Evolutionary conservation across 1,140 invertebrate genomes (phyloP), one percentile per base, ranked within the genome.

Genomic region (Drosophila equinoxialis): DNA sequence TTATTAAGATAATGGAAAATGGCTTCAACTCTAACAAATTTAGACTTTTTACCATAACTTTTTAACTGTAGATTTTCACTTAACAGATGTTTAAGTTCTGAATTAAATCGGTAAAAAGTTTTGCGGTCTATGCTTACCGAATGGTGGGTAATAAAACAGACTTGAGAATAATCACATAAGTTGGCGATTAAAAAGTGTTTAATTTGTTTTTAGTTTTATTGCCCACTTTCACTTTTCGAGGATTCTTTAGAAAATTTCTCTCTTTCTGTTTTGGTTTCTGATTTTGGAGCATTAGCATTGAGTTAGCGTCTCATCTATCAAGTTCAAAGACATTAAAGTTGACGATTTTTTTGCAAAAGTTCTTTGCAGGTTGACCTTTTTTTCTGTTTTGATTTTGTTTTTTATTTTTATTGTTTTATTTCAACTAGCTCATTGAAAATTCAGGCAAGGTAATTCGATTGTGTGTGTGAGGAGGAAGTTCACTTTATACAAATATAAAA

Each of bases 381-480:
- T 70, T 35, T 57, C 23, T 17, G 54, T 48, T 54, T 48, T 26
- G 35, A 20, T 58, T 58, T 58, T 42, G 11, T 14, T 41, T 45
- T 33, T n/a, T n/a, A n/a, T n/a, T n/a, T 51, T 51, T 59, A n/a
- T 13, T 48, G n/a, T 59, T 10, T 63, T 58, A 33, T 33, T 41
- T n/a, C 20, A 33, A 60, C 37, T 65, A 63, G 35, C 42, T 60
- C 65, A 48, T 55, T 63, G 51, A 67, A 39, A 41, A 66, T 41
- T 11, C 54, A 72, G 68, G 69, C 68, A 66, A 67, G 37, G 30
- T 64, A 76, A 69, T 66, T 65, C 55, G 64, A 37, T 45, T 65
- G 55, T 42, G 62, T 68, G 79, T 81, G 64, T 86, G 66, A 76
- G 79, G 62, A 87, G 82, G 82, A 86, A 86, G 83, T 86, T 82